Evolutionary conservation across 2,888 invertebrate genomes (phyloP), one percentile per base, ranked within the genome.

Genomic region (Hypena proboscidalis): DNA sequence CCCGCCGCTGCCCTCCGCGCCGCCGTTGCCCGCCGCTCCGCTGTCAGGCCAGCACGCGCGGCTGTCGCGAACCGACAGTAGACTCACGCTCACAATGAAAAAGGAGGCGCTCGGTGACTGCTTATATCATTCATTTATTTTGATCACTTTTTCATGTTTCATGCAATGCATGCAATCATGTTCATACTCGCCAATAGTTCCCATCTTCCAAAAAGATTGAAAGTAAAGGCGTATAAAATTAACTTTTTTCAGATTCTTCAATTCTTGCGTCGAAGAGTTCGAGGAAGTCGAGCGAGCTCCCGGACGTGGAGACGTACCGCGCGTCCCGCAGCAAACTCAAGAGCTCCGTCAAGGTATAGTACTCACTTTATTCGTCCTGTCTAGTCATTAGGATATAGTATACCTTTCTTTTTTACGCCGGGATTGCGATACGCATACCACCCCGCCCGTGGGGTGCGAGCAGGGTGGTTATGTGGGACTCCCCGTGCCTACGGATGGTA

Each of bases 181-280:
- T n/a, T n/a, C n/a, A n/a, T n/a, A n/a, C n/a, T n/a, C n/a, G n/a
- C n/a, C n/a, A n/a, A n/a, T n/a, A n/a, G n/a, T n/a, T n/a, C n/a
- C n/a, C n/a, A n/a, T n/a, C n/a, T n/a, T n/a, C n/a, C n/a, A n/a
- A n/a, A n/a, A n/a, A n/a, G n/a, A n/a, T n/a, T n/a, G n/a, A n/a
- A n/a, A n/a, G n/a, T n/a, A n/a, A n/a, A n/a, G n/a, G n/a, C n/a
- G n/a, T n/a, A n/a, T n/a, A n/a, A n/a, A n/a, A n/a, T n/a, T n/a
- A n/a, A n/a, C n/a, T n/a, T n/a, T n/a, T 46, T 51, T 2, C 71
- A 88, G 88, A 85, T 63, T 85, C 85, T 69, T 82, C 85, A 25
- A 76, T 85, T 68, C 73, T 85, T 64, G 80, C 86, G n/a, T 80
- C 83, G 21, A 87, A 85, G 80, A 84, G 82, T 69, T 59, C 67